Evolutionary conservation across 2,113 vertebrate genomes (phyloP), one percentile per base, ranked within the genome.

Genomic region (Pangasianodon gigas): DNA sequence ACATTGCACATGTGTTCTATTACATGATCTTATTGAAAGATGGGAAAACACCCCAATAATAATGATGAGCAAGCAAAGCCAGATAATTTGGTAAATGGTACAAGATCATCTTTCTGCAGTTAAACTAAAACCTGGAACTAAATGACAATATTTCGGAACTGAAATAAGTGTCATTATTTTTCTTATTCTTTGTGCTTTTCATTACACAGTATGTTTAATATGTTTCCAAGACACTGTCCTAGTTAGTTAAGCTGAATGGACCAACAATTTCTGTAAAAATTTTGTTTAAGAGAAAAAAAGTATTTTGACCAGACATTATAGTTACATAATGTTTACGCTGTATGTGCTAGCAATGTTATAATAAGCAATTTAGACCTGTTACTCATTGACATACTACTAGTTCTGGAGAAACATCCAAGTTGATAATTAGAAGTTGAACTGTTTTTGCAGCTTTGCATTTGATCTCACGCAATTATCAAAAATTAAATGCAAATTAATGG

Each of bases 401-500:
- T 7, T 54, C 29, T 32, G n/a, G 51, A 82, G 48, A 82, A 79
- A 51, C 1, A 32, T 54, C 14, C 29, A 41, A 46, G 21, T 62
- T 56, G 3, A 2, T 11, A 11, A 46, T 4, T 2, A 80, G 46
- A 80, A 80, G 3, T 1, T 14, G 75, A 48, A 4, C 75, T 2
- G 21, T 56, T 83, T 56, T 83, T 21, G 52, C 51, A 82, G 80
- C 44, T 56, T 82, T 82, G 51, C 6, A 41, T 41, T 41, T 18
- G 29, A 7, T 24, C 54, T 58, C 21, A 44, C 16, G 54, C 56
- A 83, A 37, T n/a, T n/a, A 81, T n/a, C 48, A 41, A 60, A 84
- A 44, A 60, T 60, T 26, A 41, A 60, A 84, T 44, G 82, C 82
- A 84, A 60, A 84, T 84, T 48, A n/a, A n/a, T n/a, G 26, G 79